Base-by-base conservation (phyloP, 2,888 invertebrate species). In the Caenorhabditis sp. region DNA sequence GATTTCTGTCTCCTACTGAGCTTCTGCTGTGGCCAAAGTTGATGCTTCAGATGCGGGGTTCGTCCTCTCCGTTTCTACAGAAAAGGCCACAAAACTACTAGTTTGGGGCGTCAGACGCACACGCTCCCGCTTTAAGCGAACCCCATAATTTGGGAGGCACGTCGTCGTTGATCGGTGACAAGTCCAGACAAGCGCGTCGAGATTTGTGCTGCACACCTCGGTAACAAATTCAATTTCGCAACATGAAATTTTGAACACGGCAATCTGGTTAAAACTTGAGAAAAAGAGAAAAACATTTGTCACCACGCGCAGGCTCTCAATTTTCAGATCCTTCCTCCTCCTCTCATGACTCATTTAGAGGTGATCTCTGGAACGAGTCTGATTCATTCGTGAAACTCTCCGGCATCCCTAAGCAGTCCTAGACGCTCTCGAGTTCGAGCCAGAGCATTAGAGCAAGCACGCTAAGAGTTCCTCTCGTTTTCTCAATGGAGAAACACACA, bases 211-310 rank as follows among this genome's bases (percentile, higher is more conserved):
- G 18, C n/a, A 47, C 18, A 11, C 47, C 47, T n/a, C n/a, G n/a
- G n/a, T n/a, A n/a, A 47, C 47, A 40, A 65, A 72, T 44, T 56
- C 65, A 60, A 60, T 74, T 65, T 65, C 60, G 65, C 65, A 74
- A 74, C 74, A 74, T 65, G 50, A 51, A 65, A 74, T 65, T 74
- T 32, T 61, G 35, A 26, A 37, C 58, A 47, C 37, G 62, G 71
- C 56, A 40, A 64, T 72, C 62, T 35, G 15, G 47, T 56, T 44
- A 65, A 32, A 32, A 32, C 32, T 32, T 32, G 32, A 6, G 32
- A 32, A 74, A 74, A 74, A 67, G 32, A 6, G 32, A 32, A 74
- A 74, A 74, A 67, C 74, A 74, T 67, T 72, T 44, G 51, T 70
- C 70, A 40, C 37, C 61, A 50, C 62, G 55, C 20, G 44, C 53